Base-by-base conservation (phyloP, 2,797 vertebrate genomes). In the Fundulus diaphanus region DNA sequence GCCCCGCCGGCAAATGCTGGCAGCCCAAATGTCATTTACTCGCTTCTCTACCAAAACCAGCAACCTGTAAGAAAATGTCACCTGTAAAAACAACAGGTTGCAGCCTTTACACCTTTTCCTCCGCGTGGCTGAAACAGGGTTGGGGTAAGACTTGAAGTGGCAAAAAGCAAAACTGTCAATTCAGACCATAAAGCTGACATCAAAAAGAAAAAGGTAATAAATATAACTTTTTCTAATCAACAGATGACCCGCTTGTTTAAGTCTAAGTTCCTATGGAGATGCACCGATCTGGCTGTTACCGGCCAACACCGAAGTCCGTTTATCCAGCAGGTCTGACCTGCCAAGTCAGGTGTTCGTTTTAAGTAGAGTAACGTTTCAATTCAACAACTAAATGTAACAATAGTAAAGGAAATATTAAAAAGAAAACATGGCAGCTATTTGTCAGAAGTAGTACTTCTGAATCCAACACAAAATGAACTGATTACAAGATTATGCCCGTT, bases 11-110 rank as follows among this genome's bases (percentile, higher is more conserved):
- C 27, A 74, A 68, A 70, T 24, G 70, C 27, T 35, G n/a, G 61
- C 57, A 11, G 24, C 57, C 22, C n/a, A 59, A 81, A 73, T 74
- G 68, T 52, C 70, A 76, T 61, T 73, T 49, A 77, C 22, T 71
- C 52, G 7, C 24, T 54, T 68, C 59, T 48, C 40, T 66, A 24
- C 40, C 42, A 35, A 57, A 72, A 63, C 72, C 72, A 75, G 27
- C 31, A n/a, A 46, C 73, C 74, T 83, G 37, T 27, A 22, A 51
- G 42, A 57, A 67, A 73, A 22, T 24, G 24, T 61, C 78, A 65
- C 73, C 68, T 44, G 35, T 75, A 35, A 74, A 76, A 70, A 12
- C n/a, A 20, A 2, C 22, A 68, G 13, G 33, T 18, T 7, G 13
- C 3, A 74, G 42, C 79, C 52, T 77, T 74, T 24, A 35, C 3